Conservation (phyloP, 2,113 vertebrate species). For the Isichthys henryi region DNA sequence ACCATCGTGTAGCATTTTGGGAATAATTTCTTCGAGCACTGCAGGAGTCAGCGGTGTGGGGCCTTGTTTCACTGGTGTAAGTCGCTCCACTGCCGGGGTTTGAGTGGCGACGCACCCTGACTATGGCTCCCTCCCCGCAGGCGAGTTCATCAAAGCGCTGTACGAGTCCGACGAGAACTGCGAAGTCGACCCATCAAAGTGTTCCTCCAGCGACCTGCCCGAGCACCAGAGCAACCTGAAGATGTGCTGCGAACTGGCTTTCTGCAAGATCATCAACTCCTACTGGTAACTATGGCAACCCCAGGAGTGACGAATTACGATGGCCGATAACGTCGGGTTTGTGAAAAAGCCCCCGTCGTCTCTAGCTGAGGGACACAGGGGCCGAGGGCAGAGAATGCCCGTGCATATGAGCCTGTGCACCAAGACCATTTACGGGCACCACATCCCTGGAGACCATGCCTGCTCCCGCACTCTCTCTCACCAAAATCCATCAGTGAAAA, state of each 20-base stretch:
- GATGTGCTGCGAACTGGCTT: constrained; percentile 97
- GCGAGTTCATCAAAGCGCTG: constrained; percentile 96
- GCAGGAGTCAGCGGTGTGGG: background rate
- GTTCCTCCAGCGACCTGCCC: constrained; percentile 76
- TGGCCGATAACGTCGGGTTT: background rate
- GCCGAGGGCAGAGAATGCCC: background rate
- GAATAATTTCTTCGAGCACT: background rate
- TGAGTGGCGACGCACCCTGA: background rate
- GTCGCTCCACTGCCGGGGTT: background rate
- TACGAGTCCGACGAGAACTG: constrained; percentile 98
- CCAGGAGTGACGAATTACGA: background rate
- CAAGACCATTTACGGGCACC: background rate
- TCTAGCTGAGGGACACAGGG: background rate
- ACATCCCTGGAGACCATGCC: background rate
- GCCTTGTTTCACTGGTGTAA: background rate
- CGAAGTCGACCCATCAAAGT: constrained; percentile 91
- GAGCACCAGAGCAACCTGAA: constrained; percentile 98
- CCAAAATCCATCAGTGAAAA: constrained; percentile 3
- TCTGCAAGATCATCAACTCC: constrained; percentile 99
- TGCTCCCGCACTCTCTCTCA: background rate
- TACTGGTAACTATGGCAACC: constrained; percentile 71
- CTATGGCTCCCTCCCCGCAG: constrained; percentile 48
- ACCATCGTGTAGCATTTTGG: background rate
- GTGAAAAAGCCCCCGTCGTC: background rate
- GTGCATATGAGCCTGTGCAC: background rate